These are phyloP conservation scores for Meloidogyne chitwoodi DNA, from an alignment of 1,140 invertebrate species.

Conservation along the genomic window DNA sequence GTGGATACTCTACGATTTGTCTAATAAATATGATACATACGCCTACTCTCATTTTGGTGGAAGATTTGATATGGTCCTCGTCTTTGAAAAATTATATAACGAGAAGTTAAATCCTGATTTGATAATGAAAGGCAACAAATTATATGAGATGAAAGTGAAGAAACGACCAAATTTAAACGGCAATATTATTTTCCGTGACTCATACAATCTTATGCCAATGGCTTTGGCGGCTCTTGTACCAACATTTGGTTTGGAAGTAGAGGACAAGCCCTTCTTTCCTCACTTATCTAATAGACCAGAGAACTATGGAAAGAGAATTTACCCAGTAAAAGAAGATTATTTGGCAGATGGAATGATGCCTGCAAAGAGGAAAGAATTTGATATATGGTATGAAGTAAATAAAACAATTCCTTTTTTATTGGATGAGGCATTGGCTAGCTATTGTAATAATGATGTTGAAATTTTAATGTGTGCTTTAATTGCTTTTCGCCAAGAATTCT, in stretches of 20 bases:
- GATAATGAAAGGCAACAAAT: background rate
- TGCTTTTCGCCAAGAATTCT: background rate
- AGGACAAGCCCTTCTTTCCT: conserved; percentile 1
- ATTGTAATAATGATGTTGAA: background rate
- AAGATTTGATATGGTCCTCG: background rate
- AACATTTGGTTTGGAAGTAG: background rate
- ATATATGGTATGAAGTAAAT: no score
- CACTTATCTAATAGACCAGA: background rate
- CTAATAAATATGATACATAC: background rate
- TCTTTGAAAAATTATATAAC: background rate
- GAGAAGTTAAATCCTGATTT: background rate
- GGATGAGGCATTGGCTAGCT: conserved; percentile 1
- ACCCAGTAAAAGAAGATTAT: no score
- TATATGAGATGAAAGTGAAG: no score
- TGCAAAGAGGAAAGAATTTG: no score
- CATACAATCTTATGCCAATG: background rate
- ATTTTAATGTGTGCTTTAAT: conserved; percentile 1
- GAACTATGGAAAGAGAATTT: background rate
- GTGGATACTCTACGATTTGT: background rate
- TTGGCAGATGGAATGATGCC: no score
- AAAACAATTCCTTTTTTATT: no score
- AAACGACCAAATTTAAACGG: background rate
- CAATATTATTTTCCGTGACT: background rate
- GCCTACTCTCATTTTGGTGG: background rate
- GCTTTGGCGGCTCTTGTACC: background rate